A percentile compares a stretch with the other conserved stretches of the same genome.
phyloP scores from a whole-genome alignment of 2,888 invertebrate species.

The Tridacna crocea region DNA sequence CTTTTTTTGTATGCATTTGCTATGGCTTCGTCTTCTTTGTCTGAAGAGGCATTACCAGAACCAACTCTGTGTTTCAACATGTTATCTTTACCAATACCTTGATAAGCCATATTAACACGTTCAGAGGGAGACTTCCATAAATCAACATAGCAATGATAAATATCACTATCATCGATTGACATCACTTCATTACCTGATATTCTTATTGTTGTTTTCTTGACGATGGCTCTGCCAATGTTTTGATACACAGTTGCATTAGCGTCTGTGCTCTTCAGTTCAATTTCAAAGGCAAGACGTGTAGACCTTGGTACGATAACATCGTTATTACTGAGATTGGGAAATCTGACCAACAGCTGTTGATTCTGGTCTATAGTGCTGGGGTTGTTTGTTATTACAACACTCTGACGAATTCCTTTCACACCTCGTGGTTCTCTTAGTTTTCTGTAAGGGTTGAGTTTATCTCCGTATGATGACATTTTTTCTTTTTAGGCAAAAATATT shows the following conservation, averaged over 20 bases:
- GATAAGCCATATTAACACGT: too few species aligned
- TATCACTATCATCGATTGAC: slow-evolving; percentile 54
- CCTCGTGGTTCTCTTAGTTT: too few species aligned
- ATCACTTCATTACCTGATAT: slow-evolving; percentile 58
- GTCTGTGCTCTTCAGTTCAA: slow-evolving; percentile 43
- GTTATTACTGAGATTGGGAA: slow-evolving; percentile 56
- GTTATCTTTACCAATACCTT: too few species aligned
- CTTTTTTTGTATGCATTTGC: slow-evolving; percentile 52
- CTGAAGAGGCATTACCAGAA: slow-evolving; percentile 34
- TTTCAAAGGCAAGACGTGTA: slow-evolving; percentile 52
- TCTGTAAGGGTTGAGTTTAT: slow-evolving; percentile 33
- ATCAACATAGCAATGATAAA: slow-evolving; percentile 52
- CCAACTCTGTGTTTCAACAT: too few species aligned
- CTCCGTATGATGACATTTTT: slow-evolving; percentile 35
- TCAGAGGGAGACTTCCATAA: slow-evolving; percentile 43
- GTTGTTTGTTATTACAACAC: slow-evolving; percentile 58
- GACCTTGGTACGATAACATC: slow-evolving; percentile 58
- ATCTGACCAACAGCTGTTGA: slow-evolving; percentile 56
- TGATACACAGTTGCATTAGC: slow-evolving; percentile 47
- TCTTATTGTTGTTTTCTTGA: slow-evolving; percentile 56
- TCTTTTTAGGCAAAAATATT: background rate
- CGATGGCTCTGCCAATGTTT: slow-evolving; percentile 55
- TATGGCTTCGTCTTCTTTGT: slow-evolving; percentile 49
- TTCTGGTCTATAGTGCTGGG: slow-evolving; percentile 60
- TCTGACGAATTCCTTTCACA: too few species aligned